phyloP scores from a whole-genome alignment of 2,888 invertebrate genomes.

The Nomada goodeniana region DNA sequence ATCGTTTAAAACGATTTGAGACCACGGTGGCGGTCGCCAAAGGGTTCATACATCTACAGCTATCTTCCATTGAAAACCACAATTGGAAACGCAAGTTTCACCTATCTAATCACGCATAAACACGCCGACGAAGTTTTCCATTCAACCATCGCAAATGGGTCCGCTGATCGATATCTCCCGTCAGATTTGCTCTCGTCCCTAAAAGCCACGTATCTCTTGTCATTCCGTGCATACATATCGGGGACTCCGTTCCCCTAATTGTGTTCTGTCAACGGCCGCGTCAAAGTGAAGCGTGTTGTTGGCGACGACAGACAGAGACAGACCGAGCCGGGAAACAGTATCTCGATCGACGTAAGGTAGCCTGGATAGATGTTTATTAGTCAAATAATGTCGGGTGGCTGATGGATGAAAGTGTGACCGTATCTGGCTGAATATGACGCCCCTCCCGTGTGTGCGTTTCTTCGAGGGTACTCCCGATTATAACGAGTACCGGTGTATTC shows the following conservation, averaged over 20 bases:
- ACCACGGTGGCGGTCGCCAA: too few species aligned
- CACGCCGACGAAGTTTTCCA: slow-evolving; percentile 35
- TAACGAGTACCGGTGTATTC: slow-evolving; percentile 47
- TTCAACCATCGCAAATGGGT: slow-evolving; percentile 39
- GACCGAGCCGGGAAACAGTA: slow-evolving; percentile 19
- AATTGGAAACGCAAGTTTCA: slow-evolving; percentile 19
- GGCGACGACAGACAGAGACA: slow-evolving; percentile 7
- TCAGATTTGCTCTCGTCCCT: slow-evolving; percentile 54
- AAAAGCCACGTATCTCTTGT: slow-evolving; percentile 54
- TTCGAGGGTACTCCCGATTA: slow-evolving; percentile 50
- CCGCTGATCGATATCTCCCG: slow-evolving; percentile 58
- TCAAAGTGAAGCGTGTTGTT: slow-evolving; percentile 29
- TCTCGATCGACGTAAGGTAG: slow-evolving; percentile 35
- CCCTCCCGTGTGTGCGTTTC: slow-evolving; percentile 26
- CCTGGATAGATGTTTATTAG: slow-evolving; percentile 47
- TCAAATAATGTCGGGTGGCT: slow-evolving; percentile 40
- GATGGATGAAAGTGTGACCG: slow-evolving; percentile 24
- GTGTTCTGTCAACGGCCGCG: slow-evolving; percentile 31
- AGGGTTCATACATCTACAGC: neutral
- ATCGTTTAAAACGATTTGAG: too few species aligned
- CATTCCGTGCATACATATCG: slow-evolving; percentile 31
- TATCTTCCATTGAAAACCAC: neutral
- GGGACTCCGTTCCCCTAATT: slow-evolving; percentile 52
- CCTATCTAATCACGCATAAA: slow-evolving; percentile 41
- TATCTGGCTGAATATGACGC: slow-evolving; percentile 38